phyloP scores from a whole-genome alignment of 2,888 invertebrate species.

The Drosophila rellima region DNA sequence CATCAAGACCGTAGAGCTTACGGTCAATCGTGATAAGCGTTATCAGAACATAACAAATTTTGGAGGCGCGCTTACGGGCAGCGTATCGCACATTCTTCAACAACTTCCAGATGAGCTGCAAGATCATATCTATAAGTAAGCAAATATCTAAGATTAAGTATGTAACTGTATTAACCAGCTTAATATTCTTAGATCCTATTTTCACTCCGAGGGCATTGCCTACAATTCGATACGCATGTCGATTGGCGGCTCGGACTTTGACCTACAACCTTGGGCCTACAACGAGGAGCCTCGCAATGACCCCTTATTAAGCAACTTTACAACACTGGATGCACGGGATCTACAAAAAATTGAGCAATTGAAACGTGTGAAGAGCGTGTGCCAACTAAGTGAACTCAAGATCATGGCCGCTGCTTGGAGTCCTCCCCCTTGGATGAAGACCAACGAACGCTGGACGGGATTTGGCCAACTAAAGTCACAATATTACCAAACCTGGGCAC shows the following conservation, averaged over 20 bases:
- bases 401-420: constrained; percentile 87
- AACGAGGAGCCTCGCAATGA: constrained; percentile 89
- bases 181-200: constrained; percentile 89
- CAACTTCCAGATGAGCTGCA: constrained; percentile 71
- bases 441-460: constrained; percentile 87
- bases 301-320: constrained; percentile 88
- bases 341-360: constrained; percentile 82
- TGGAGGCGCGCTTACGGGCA: constrained; percentile 95
- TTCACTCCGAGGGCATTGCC: constrained; percentile 89
- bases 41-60: constrained; percentile 92
- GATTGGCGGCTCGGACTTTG: constrained; percentile 95
- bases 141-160: background rate
- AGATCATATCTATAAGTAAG: constrained; percentile 83
- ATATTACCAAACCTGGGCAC: constrained; percentile 92
- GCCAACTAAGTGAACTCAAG: constrained; percentile 73
- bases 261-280: constrained; percentile 93
- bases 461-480: constrained; percentile 87
- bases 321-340: constrained; percentile 83
- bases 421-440: constrained; percentile 91
- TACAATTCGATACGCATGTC: constrained; percentile 93
- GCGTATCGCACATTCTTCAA: constrained; percentile 85
- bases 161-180: background rate
- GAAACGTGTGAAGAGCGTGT: constrained; percentile 71
- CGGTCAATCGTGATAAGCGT: constrained; percentile 76
- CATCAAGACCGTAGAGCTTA: constrained; percentile 48